These are phyloP conservation scores for Hypomecis punctinalis DNA, from an alignment of 2,888 invertebrate species.

Conservation along the genomic window DNA sequence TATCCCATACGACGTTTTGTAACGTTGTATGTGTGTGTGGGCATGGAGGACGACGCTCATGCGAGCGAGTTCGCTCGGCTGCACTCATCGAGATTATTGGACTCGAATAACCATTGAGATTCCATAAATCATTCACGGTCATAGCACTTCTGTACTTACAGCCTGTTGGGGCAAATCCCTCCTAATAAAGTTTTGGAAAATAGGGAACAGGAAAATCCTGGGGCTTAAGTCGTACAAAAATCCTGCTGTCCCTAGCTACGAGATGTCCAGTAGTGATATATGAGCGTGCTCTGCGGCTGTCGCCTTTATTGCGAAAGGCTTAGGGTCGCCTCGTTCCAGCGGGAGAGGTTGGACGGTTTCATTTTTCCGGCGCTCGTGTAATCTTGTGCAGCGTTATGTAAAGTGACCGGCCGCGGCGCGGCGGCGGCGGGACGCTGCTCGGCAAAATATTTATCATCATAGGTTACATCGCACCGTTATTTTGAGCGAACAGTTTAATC, in stretches of 20 bases:
- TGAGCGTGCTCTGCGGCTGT: slow-evolving; percentile 11
- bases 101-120: too few relatives aligned
- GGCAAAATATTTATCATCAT: neutral
- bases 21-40: neutral
- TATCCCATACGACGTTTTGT: neutral
- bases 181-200: neutral
- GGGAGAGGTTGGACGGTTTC: neutral
- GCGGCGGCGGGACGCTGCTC: neutral
- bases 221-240: too few relatives aligned
- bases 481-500: neutral
- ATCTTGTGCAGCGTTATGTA: slow-evolving; percentile 21
- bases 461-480: slow-evolving; percentile 1
- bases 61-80: too few relatives aligned
- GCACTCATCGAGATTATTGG: too few relatives aligned
- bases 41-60: neutral
- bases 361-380: slow-evolving; percentile 20
- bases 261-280: slow-evolving; percentile 12
- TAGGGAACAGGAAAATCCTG: too few relatives aligned
- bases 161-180: too few relatives aligned
- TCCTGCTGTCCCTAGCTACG: too few relatives aligned
- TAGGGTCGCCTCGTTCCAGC: slow-evolving; percentile 10
- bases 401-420: neutral
- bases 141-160: too few relatives aligned
- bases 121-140: too few relatives aligned
- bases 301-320: slow-evolving; percentile 19